Base-by-base conservation (phyloP, 2,888 invertebrate species). In the Morinoia aosen region DNA sequence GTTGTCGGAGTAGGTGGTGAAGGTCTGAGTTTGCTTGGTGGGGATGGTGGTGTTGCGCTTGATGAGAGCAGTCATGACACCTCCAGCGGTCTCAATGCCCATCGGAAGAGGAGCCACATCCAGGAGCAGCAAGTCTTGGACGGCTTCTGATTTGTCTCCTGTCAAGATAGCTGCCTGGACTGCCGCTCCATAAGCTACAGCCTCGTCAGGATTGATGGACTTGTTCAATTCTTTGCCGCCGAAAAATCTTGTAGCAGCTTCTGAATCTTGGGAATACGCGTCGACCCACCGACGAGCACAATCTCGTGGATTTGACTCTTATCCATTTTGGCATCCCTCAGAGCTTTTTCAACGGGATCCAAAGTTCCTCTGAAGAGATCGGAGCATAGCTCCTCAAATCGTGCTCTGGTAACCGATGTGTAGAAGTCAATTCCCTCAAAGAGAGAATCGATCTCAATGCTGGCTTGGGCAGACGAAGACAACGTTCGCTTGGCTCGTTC, bases 181-280 rank as follows among this genome's bases (percentile, higher is more conserved):
- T 96, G 99, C 99, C 96, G 99, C 98, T 95, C 98, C 98, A 97
- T 98, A 98, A 0, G 98, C 98, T 19, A 98, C 98, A n/a, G 98
- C 98, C 97, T 98, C 98, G 97, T 98, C 98, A 1, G 98, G 98
- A 97, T 98, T 98, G 97, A 98, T 98, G 56, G 98, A 98, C 97
- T 99, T 99, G 98, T 99, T 99, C 96, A 99, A 98, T 97, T 99
- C 99, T 97, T 99, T 99, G 96, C 99, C 99, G 97, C 99, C 99
- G 98, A 99, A 99, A 96, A 97, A 95, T 97, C 97, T 97, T 99
- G 99, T 96, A 99, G 98, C 96, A 99, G 98, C 97, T 99, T 99
- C 97, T 99, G 99, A 97, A 99, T 99, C 97, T 99, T 99, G 95
- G 99, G 99, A 97, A 99, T 99, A 97, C 99, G 98, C 64, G 99